Conservation (phyloP, 2,797 vertebrate genomes). For the Chromobotia macracanthus region DNA sequence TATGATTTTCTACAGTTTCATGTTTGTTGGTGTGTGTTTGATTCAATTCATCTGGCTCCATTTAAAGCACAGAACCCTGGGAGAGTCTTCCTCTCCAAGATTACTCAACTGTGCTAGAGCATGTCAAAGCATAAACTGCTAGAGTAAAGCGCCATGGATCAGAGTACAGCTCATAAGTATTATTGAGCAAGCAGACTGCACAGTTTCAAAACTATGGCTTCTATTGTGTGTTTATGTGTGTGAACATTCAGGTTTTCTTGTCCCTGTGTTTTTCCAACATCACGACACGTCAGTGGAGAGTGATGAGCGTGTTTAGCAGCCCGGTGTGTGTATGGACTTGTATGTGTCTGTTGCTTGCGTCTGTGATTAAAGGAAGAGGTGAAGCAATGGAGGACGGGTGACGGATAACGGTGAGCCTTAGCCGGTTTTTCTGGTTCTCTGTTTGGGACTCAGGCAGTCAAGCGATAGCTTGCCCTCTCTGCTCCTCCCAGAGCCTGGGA, state of each 20-base stretch:
- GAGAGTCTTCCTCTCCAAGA: conserved; percentile 61
- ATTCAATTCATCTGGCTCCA: conserved; percentile 59
- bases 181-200: conserved; percentile 46
- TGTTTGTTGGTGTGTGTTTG: background rate
- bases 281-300: conserved; percentile 13
- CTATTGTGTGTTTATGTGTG: conserved; percentile 14
- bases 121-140: conserved; percentile 55
- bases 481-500: conserved; percentile 73
- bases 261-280: conserved; percentile 13
- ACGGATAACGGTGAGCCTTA: conserved; percentile 76
- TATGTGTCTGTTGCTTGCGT: conserved; percentile 54
- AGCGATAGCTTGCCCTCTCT: conserved; percentile 73
- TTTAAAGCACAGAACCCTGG: conserved; percentile 56
- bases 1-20: conserved; percentile 11
- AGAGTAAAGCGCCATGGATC: conserved; percentile 37
- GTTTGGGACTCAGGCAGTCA: conserved; percentile 65
- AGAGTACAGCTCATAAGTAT: conserved; percentile 10
- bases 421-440: conserved; percentile 78
- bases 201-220: conserved; percentile 45
- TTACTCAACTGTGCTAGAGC: conserved; percentile 62
- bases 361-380: conserved; percentile 25
- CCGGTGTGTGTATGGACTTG: conserved; percentile 51
- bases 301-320: conserved; percentile 45
- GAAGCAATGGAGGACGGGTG: conserved; percentile 61
- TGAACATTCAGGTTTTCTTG: conserved; percentile 33